A percentile compares a stretch with the other conserved stretches of the same genome.
Conservation (phyloP, 2,113 vertebrate species). For the Zosterops borbonicus region DNA sequence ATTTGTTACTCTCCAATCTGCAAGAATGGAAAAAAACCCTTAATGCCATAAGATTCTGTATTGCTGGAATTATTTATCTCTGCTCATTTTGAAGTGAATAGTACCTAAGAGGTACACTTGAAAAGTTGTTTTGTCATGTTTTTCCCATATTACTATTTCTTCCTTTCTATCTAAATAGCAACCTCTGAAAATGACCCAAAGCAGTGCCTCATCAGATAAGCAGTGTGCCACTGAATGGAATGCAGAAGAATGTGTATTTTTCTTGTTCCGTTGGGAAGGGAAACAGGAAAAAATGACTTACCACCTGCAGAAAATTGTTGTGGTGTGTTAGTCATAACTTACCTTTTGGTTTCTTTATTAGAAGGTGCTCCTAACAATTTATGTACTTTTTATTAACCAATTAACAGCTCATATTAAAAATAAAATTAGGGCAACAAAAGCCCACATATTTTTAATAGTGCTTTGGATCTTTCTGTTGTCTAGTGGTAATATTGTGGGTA, state of each 20-base stretch:
- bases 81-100: conserved; percentile 66
- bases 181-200: conserved; percentile 22
- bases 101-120: conserved; percentile 68
- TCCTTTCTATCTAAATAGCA: conserved; percentile 40
- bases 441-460: neutral
- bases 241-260: neutral
- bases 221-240: neutral
- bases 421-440: neutral
- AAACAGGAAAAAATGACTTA: conserved; percentile 35
- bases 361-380: neutral
- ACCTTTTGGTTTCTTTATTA: neutral
- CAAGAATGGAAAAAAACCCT: conserved; percentile 2
- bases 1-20: conserved; percentile 47
- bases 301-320: neutral
- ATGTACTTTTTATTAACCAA: neutral
- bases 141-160: conserved; percentile 58
- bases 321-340: neutral
- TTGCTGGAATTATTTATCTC: conserved; percentile 69
- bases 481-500: neutral
- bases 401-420: neutral
- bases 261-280: conserved; percentile 3
- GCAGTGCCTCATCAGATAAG: conserved; percentile 25
- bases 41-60: neutral
- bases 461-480: neutral
- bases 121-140: conserved; percentile 63